These are phyloP conservation scores for Prionace glauca DNA, from an alignment of 2,797 vertebrate genomes.

Conservation along the genomic window DNA sequence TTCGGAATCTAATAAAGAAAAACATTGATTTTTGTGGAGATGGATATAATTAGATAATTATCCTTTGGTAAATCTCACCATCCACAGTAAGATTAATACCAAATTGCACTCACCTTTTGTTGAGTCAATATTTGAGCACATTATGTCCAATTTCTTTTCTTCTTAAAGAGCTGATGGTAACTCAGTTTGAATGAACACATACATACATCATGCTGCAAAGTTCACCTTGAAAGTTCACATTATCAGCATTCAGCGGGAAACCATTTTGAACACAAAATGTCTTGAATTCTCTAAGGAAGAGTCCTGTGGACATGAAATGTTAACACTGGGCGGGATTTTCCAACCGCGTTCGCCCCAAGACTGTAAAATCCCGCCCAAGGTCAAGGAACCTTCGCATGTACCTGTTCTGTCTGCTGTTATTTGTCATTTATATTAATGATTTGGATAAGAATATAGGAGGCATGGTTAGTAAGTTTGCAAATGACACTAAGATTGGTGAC, in stretches of 20 bases:
- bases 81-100: background rate
- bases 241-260: background rate
- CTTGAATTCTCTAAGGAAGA: too few relatives aligned
- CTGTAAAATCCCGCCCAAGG: too few relatives aligned
- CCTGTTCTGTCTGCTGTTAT: too few relatives aligned
- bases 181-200: background rate
- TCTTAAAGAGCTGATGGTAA: background rate
- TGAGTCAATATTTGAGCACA: background rate
- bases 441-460: too few relatives aligned
- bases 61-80: background rate
- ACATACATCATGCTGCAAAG: background rate
- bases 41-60: slow-evolving; percentile 16
- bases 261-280: background rate
- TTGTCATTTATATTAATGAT: too few relatives aligned
- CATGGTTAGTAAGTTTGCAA: too few relatives aligned
- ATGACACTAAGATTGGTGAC: too few relatives aligned
- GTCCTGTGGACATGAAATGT: too few relatives aligned
- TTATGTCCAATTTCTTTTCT: background rate
- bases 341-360: too few relatives aligned
- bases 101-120: background rate
- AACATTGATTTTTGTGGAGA: background rate
- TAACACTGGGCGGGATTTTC: too few relatives aligned
- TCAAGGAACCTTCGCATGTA: too few relatives aligned
- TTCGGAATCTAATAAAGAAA: background rate
- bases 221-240: background rate